phyloP scores from a whole-genome alignment of 2,888 invertebrate genomes.

The Erpobdella octoculata region DNA sequence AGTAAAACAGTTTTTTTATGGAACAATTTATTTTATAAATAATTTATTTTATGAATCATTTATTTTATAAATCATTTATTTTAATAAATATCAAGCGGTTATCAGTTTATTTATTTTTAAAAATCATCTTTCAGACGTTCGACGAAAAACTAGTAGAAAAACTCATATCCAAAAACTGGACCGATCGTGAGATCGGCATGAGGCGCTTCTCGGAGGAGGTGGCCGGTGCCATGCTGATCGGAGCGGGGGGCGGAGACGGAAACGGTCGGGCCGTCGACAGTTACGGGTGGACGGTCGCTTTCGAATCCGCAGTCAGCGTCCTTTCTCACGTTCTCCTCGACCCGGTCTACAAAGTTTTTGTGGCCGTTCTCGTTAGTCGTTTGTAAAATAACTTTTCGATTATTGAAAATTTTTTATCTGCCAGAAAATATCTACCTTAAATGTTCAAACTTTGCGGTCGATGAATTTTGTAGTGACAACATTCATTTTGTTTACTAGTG shows the following conservation, averaged over 20 bases:
- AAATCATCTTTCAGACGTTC: conserved; percentile 44
- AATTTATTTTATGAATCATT: too few species aligned
- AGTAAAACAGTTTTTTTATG: too few species aligned
- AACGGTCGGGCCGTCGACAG: too few species aligned
- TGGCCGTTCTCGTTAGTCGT: conserved; percentile 51
- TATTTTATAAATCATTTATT: too few species aligned
- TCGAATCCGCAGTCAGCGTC: conserved; percentile 39
- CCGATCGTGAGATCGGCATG: conserved; percentile 49
- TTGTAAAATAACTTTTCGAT: too few species aligned
- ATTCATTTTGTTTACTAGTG: not conserved
- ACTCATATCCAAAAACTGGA: conserved; percentile 53
- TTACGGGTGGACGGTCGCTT: not conserved
- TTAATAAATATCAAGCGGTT: too few species aligned
- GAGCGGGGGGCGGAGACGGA: too few species aligned
- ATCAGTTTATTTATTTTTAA: too few species aligned
- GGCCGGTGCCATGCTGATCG: conserved; percentile 42
- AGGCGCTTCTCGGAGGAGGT: conserved; percentile 47
- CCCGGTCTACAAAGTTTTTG: conserved; percentile 54
- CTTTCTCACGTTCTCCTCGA: conserved; percentile 51
- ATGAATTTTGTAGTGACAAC: not conserved
- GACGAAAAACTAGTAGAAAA: conserved; percentile 52
- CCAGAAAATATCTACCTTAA: not conserved
- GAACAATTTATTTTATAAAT: too few species aligned
- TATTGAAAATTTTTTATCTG: too few species aligned
- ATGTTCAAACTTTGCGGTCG: not conserved